Conservation (phyloP, 2,113 vertebrate genomes). For the Mastomys natalensis region DNA sequence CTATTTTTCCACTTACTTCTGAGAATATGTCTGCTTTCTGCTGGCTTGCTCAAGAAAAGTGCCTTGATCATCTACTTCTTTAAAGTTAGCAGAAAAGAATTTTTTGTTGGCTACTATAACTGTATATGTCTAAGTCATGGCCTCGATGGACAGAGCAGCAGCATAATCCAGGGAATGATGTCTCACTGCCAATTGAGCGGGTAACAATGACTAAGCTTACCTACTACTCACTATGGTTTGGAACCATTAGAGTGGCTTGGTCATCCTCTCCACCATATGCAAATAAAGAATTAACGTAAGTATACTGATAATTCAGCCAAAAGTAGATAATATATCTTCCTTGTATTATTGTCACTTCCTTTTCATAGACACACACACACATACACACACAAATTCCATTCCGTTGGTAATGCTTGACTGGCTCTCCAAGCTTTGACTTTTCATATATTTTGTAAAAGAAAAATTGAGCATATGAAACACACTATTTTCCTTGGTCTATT, state of each 20-base stretch:
- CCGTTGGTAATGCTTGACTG: constrained; percentile 32
- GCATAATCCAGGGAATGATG: not conserved
- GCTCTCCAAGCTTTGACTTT: constrained; percentile 58
- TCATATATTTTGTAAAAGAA: constrained; percentile 52
- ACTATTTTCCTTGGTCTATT: constrained; percentile 51
- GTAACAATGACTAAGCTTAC: not conserved
- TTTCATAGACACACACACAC: not conserved
- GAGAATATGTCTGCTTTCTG: constrained; percentile 52
- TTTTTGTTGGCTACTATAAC: constrained; percentile 38
- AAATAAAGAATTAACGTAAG: constrained; percentile 60
- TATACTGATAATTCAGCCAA: constrained; percentile 66
- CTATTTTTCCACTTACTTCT: constrained; percentile 66
- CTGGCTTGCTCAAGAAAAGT: constrained; percentile 70
- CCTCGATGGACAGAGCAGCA: constrained; percentile 12
- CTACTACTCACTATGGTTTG: not conserved
- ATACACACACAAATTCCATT: constrained; percentile 38
- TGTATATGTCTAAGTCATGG: constrained; percentile 48
- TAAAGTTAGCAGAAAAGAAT: constrained; percentile 47
- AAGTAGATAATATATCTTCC: constrained; percentile 67
- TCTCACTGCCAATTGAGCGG: not conserved
- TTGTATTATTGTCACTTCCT: constrained; percentile 63
- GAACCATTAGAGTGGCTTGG: constrained; percentile 52
- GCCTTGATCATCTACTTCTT: constrained; percentile 55
- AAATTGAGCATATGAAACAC: constrained; percentile 46
- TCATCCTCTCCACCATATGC: constrained; percentile 53